A percentile compares a stretch with the other conserved stretches of the same genome.
Conservation (phyloP, 2,113 vertebrate species). For the Phasianus colchicus region DNA sequence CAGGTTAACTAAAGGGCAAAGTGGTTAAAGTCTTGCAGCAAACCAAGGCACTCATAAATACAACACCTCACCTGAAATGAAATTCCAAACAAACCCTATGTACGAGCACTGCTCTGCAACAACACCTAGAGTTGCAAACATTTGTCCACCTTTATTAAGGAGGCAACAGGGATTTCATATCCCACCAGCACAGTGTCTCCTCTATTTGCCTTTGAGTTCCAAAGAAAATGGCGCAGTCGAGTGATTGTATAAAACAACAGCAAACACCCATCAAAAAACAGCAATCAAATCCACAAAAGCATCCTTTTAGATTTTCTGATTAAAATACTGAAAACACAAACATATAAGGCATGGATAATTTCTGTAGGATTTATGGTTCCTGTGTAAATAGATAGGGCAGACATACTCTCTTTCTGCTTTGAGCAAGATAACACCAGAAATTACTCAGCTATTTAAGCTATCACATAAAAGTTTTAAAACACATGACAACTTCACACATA, state of each 20-base stretch:
- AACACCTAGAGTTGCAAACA: not conserved
- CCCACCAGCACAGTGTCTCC: not conserved
- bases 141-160: not conserved
- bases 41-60: constrained; percentile 53
- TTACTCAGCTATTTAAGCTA: not conserved
- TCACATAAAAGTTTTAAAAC: not conserved
- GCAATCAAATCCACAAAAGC: not conserved
- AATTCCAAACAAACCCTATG: not conserved
- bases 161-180: not conserved
- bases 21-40: constrained; percentile 60
- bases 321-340: not conserved
- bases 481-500: not conserved
- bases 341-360: not conserved
- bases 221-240: not conserved
- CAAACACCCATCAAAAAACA: not conserved
- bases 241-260: not conserved
- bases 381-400: not conserved
- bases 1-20: constrained; percentile 77
- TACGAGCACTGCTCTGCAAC: not conserved
- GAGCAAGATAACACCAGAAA: constrained; percentile 8
- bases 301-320: not conserved
- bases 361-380: not conserved
- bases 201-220: not conserved
- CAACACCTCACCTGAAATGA: constrained; percentile 31
- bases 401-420: not conserved